A percentile compares a stretch with the other conserved stretches of the same genome.
phyloP scores from a whole-genome alignment of 92 coral and sea anemone species.

The Epizoanthus ramosus region DNA sequence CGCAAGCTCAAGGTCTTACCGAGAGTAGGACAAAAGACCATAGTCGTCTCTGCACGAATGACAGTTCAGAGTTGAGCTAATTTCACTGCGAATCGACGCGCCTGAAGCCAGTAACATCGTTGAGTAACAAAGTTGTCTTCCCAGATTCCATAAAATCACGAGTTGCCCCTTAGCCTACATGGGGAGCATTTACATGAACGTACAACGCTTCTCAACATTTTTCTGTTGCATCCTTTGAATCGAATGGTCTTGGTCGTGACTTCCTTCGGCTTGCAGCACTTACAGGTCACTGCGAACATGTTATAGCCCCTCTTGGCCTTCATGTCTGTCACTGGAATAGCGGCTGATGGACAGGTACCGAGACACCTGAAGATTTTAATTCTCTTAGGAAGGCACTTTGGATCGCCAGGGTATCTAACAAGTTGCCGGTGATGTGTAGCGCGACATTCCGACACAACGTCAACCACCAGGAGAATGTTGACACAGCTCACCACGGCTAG shows the following conservation, averaged over 20 bases:
- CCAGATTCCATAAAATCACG: background rate
- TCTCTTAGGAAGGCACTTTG: slow-evolving; percentile 10
- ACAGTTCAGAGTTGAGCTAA: background rate
- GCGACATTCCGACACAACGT: slow-evolving; percentile 14
- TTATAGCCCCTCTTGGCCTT: slow-evolving; percentile 1
- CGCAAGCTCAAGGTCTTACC: slow-evolving; percentile 13
- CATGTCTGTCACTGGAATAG: slow-evolving; percentile 33
- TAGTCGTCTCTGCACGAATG: background rate
- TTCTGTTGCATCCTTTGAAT: slow-evolving; percentile 27
- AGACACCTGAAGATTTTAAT: slow-evolving; percentile 26
- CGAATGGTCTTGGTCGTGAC: slow-evolving; percentile 35
- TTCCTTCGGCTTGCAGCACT: slow-evolving; percentile 21
- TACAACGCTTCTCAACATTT: slow-evolving; percentile 13
- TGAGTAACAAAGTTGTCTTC: background rate
- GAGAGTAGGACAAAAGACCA: slow-evolving; percentile 1
- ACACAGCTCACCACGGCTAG: background rate
- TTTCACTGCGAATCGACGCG: background rate
- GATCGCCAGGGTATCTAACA: slow-evolving; percentile 8
- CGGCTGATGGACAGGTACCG: slow-evolving; percentile 11
- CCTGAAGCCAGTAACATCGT: background rate
- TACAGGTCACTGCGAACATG: slow-evolving; percentile 3
- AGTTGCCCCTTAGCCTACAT: slow-evolving; percentile 13
- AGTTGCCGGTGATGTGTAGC: background rate
- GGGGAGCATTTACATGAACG: slow-evolving; percentile 22
- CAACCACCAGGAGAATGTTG: background rate